These are phyloP conservation scores for Orycteropus afer DNA, from an alignment of 2,113 vertebrate genomes.

Conservation along the genomic window DNA sequence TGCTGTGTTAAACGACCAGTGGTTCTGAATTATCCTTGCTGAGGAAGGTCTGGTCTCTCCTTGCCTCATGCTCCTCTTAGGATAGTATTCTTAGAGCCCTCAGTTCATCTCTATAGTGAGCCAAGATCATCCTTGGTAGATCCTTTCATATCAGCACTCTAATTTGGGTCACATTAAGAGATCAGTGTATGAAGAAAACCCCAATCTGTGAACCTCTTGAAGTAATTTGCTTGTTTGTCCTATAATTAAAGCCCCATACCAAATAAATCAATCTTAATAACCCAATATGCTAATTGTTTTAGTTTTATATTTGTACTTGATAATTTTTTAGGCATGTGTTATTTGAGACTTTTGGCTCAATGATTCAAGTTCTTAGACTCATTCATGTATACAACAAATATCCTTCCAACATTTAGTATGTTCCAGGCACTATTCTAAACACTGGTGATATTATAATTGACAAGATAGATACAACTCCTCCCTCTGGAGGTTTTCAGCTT, in stretches of 20 bases:
- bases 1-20: background rate
- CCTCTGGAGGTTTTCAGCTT: background rate
- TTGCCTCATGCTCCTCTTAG: background rate
- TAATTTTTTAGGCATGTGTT: constrained; percentile 44
- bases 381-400: background rate
- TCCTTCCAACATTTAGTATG: background rate
- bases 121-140: background rate
- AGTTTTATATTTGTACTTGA: constrained; percentile 42
- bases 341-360: constrained; percentile 5
- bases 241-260: constrained; percentile 24
- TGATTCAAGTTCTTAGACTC: constrained; percentile 27
- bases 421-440: background rate
- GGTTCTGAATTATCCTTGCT: background rate
- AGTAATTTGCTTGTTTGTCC: constrained; percentile 54
- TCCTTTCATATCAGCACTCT: background rate
- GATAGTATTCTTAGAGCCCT: background rate
- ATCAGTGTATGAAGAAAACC: constrained; percentile 35
- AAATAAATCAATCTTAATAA: constrained; percentile 58
- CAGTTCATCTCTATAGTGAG: background rate
- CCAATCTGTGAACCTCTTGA: constrained; percentile 58
- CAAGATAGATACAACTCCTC: background rate
- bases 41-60: background rate
- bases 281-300: constrained; percentile 52
- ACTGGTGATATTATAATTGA: constrained; percentile 21
- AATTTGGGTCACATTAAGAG: constrained; percentile 44